These are phyloP conservation scores for Terebella lapidaria DNA, from an alignment of 2,888 invertebrate genomes.

Conservation along the genomic window DNA sequence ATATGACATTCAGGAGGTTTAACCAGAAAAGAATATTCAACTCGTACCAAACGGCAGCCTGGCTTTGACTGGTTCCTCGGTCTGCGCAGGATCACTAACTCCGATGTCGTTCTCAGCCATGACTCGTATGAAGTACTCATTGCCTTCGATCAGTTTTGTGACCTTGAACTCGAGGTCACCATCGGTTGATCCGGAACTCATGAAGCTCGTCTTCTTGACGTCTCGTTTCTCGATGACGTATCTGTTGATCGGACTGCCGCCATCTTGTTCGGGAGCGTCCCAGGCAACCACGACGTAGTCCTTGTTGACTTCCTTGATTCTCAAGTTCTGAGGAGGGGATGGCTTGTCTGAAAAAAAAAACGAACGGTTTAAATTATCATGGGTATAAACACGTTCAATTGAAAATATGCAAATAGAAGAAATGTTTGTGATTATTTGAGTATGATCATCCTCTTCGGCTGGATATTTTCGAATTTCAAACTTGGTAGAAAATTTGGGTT, in stretches of 20 bases:
- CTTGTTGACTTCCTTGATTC: constrained; percentile 35
- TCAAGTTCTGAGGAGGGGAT: constrained; percentile 38
- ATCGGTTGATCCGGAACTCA: constrained; percentile 22
- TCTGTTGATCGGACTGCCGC: constrained; percentile 44
- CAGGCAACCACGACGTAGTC: constrained; percentile 46
- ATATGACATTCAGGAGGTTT: too few relatives aligned
- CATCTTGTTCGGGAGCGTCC: constrained; percentile 53
- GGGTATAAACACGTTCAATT: background rate
- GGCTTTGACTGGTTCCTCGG: constrained; percentile 16
- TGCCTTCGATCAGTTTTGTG: constrained; percentile 36
- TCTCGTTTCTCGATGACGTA: constrained; percentile 46
- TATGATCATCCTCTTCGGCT: too few relatives aligned
- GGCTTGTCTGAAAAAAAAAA: constrained; percentile 36
- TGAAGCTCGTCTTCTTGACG: constrained; percentile 38
- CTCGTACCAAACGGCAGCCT: constrained; percentile 21
- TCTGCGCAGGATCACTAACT: constrained; percentile 56
- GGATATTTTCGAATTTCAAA: too few relatives aligned
- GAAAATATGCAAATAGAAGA: background rate
- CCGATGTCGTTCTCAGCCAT: constrained; percentile 47
- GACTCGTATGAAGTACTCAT: constrained; percentile 48
- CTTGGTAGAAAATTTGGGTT: too few relatives aligned
- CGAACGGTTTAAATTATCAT: background rate
- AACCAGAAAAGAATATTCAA: background rate
- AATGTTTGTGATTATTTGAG: too few relatives aligned
- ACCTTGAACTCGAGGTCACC: constrained; percentile 24